These are phyloP conservation scores for Centrocercus urophasianus DNA, from an alignment of 2,113 vertebrate species.

Conservation along the genomic window DNA sequence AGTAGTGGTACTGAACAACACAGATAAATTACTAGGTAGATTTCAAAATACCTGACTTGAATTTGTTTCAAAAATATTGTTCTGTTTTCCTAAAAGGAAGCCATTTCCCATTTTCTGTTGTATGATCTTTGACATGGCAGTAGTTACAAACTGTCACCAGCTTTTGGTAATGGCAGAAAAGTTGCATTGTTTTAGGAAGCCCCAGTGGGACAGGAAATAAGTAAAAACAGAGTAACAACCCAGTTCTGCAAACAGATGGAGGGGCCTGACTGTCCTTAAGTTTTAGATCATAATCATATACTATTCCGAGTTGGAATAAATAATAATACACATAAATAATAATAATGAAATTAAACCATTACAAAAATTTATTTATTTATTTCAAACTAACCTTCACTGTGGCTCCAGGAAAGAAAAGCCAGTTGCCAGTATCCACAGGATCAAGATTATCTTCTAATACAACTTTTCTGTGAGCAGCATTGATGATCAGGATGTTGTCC, in stretches of 20 bases:
- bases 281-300: not conserved
- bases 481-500: slow-evolving; percentile 93
- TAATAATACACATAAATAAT: not conserved
- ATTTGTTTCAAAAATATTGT: slow-evolving; percentile 1
- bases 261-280: not conserved
- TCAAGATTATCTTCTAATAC: slow-evolving; percentile 94
- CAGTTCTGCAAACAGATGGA: not conserved
- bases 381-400: slow-evolving; percentile 90
- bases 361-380: too few relatives aligned
- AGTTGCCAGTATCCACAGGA: slow-evolving; percentile 95
- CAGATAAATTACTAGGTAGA: not conserved
- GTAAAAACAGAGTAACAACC: not conserved
- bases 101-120: slow-evolving; percentile 7
- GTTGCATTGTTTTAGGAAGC: not conserved
- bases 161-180: not conserved
- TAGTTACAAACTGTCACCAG: not conserved
- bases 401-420: slow-evolving; percentile 98
- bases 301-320: not conserved
- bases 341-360: not conserved
- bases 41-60: not conserved
- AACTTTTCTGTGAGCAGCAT: slow-evolving; percentile 88
- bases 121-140: slow-evolving; percentile 30
- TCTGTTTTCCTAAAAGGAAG: slow-evolving; percentile 29
- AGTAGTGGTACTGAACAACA: not conserved
- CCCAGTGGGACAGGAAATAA: not conserved